Percentiles rank a stretch among this genome's conserved stretches.
Conservation (phyloP, 2,797 vertebrate genomes). For the Uromys caudimaculatus region DNA sequence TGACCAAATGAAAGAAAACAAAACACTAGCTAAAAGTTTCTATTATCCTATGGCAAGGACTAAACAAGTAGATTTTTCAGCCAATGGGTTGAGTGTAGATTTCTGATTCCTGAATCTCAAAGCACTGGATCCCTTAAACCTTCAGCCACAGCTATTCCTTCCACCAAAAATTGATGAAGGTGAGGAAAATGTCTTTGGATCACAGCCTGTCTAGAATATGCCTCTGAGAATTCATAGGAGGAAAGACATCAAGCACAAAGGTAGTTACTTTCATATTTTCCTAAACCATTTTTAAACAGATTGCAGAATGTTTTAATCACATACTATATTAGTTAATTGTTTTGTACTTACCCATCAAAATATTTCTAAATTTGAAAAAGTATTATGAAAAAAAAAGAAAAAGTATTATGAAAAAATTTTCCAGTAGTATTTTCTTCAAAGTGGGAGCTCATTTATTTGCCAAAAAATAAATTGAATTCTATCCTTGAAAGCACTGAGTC, state of each 20-base stretch:
- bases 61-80: not conserved
- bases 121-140: not conserved
- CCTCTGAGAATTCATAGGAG: not conserved
- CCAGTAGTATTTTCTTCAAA: slow-evolving; percentile 58
- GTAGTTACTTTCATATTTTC: not conserved
- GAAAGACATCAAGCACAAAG: not conserved
- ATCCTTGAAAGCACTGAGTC: slow-evolving; percentile 62
- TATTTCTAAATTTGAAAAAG: slow-evolving; percentile 54
- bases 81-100: not conserved
- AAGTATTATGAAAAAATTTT: not conserved
- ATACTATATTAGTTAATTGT: slow-evolving; percentile 33
- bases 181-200: not conserved
- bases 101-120: not conserved
- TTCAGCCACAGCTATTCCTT: not conserved
- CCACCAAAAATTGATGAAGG: not conserved
- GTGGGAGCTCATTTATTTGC: slow-evolving; percentile 53
- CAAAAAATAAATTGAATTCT: slow-evolving; percentile 79
- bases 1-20: not conserved
- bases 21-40: not conserved
- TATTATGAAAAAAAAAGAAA: slow-evolving; percentile 17
- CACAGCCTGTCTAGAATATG: not conserved
- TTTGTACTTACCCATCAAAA: slow-evolving; percentile 45
- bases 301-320: slow-evolving; percentile 36
- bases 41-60: not conserved
- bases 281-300: slow-evolving; percentile 32